phyloP scores from a whole-genome alignment of 2,113 vertebrate species.

The Lepus timidus region DNA sequence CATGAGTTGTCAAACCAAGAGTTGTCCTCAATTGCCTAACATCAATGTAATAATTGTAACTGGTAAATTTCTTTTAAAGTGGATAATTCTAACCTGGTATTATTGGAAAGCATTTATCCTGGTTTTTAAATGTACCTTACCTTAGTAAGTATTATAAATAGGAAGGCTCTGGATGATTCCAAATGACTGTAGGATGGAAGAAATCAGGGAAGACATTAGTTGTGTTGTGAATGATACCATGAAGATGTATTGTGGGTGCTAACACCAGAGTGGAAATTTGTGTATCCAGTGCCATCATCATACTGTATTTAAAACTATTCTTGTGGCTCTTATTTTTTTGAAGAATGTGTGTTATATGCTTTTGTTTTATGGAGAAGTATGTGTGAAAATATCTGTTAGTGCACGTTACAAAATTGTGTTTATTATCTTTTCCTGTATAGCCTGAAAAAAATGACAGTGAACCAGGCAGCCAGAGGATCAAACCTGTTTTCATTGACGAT shows the following conservation, averaged over 20 bases:
- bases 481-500: slow-evolving; percentile 96
- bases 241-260: background rate
- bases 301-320: background rate
- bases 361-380: background rate
- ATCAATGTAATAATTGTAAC: background rate
- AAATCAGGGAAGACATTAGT: background rate
- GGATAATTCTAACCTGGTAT: background rate
- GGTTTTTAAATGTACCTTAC: background rate
- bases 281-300: background rate
- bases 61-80: background rate
- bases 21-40: background rate
- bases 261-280: background rate
- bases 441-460: slow-evolving; percentile 94
- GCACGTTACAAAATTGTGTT: slow-evolving; percentile 70
- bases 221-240: background rate
- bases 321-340: background rate
- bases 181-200: background rate
- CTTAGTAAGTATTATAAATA: background rate
- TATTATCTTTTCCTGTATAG: slow-evolving; percentile 84
- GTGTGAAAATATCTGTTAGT: slow-evolving; percentile 25
- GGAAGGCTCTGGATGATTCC: background rate
- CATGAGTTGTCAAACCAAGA: background rate
- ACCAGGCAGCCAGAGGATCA: slow-evolving; percentile 93
- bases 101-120: background rate
- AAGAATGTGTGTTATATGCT: background rate